A percentile compares a stretch with the other conserved stretches of the same genome.
Conservation (phyloP, 2,113 vertebrate species). For the Tapirus terrestris region DNA sequence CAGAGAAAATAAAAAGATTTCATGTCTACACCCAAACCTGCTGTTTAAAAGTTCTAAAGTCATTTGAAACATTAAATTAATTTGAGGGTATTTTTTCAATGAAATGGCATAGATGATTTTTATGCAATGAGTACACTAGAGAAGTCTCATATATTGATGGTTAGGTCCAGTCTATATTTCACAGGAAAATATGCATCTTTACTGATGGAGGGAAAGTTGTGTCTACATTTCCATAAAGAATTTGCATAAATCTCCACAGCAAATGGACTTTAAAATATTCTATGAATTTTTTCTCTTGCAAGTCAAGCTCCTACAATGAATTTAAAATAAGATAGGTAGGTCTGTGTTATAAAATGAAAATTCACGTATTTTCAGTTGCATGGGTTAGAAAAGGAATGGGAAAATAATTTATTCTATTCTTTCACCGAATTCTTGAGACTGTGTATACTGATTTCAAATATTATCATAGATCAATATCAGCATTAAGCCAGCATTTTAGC, state of each 20-base stretch:
- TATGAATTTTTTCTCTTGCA: conserved; percentile 62
- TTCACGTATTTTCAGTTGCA: conserved; percentile 54
- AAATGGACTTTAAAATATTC: conserved; percentile 72
- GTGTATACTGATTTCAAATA: background rate
- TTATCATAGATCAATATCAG: background rate
- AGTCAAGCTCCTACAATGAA: conserved; percentile 70
- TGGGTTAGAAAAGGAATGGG: conserved; percentile 1
- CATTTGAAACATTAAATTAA: conserved; percentile 55
- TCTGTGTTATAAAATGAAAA: conserved; percentile 72
- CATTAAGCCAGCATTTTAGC: background rate
- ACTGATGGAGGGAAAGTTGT: conserved; percentile 38
- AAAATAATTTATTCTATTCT: background rate
- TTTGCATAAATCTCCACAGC: conserved; percentile 72
- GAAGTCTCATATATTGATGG: background rate
- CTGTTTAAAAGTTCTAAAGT: conserved; percentile 59
- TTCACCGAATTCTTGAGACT: background rate
- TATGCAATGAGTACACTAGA: background rate
- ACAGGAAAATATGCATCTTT: conserved; percentile 56
- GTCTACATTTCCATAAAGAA: conserved; percentile 63
- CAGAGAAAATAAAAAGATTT: conserved; percentile 51
- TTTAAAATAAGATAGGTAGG: conserved; percentile 72
- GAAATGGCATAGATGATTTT: background rate
- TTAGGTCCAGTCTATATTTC: background rate
- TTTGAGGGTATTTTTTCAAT: conserved; percentile 39
- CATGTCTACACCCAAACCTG: background rate